Evolutionary conservation across 2,888 invertebrate species (phyloP).

Genomic region (Lithophane socia): DNA sequence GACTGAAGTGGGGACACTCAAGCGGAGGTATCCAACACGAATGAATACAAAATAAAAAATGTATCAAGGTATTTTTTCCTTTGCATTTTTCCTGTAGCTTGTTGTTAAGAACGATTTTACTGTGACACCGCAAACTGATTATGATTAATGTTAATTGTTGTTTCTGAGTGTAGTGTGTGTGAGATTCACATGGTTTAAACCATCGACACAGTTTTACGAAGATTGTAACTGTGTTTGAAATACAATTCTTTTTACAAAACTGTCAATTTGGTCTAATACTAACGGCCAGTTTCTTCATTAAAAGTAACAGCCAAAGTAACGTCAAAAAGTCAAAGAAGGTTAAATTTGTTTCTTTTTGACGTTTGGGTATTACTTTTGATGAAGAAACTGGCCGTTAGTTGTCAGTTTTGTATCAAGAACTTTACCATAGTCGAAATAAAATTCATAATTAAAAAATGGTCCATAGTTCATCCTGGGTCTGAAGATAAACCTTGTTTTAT

Average conservation of each 20-base stretch:
- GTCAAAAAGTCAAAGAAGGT: no score
- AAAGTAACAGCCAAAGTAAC: no score
- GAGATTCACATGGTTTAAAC: neutral
- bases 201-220: neutral
- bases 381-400: neutral
- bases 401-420: neutral
- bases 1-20: constrained; percentile 31
- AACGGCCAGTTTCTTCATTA: neutral
- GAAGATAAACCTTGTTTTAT: neutral
- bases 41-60: constrained; percentile 40
- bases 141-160: neutral
- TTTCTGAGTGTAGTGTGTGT: neutral
- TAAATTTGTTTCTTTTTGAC: no score
- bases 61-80: constrained; percentile 12
- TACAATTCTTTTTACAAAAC: neutral
- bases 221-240: neutral
- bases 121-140: neutral
- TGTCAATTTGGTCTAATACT: neutral
- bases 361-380: no score
- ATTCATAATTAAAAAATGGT: neutral
- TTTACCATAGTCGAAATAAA: neutral
- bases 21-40: constrained; percentile 29
- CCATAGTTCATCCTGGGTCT: neutral
- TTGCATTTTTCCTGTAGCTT: constrained; percentile 6
- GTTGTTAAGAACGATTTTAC: neutral